These are phyloP conservation scores for Dioctria linearis DNA, from an alignment of 2,888 invertebrate genomes.

Conservation along the genomic window DNA sequence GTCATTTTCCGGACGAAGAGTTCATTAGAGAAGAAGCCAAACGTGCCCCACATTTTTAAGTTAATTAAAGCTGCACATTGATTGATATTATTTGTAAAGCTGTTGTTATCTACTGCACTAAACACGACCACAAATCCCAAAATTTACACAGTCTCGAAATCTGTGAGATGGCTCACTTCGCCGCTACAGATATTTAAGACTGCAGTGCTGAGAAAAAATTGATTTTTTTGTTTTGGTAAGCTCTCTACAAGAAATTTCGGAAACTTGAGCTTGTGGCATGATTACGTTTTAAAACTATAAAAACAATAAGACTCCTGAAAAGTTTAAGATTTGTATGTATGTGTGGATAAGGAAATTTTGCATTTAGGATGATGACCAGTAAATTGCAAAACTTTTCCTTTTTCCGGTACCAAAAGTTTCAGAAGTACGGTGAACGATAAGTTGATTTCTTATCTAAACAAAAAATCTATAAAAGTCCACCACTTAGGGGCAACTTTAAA, in stretches of 20 bases:
- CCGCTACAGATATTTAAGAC: too few species aligned
- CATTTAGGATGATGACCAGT: slow-evolving; percentile 7
- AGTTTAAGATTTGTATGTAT: slow-evolving; percentile 13
- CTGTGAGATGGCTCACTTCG: too few species aligned
- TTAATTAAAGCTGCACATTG: slow-evolving; percentile 8
- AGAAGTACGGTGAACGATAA: not conserved
- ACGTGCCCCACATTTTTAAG: slow-evolving; percentile 9
- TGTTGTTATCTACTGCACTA: too few species aligned
- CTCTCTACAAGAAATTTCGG: too few species aligned
- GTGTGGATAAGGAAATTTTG: not conserved
- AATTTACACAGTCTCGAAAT: too few species aligned
- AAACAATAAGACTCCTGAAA: not conserved
- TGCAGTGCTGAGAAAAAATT: too few species aligned
- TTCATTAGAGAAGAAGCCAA: not conserved
- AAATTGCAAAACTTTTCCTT: slow-evolving; percentile 41
- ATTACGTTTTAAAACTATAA: slow-evolving; percentile 11
- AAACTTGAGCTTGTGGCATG: not conserved
- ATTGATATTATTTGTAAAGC: too few species aligned
- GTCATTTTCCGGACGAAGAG: too few species aligned
- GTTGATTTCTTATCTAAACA: too few species aligned
- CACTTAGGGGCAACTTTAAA: too few species aligned
- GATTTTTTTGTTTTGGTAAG: too few species aligned
- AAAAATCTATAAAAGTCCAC: slow-evolving; percentile 3
- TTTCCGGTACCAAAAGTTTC: not conserved
- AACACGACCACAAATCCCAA: too few species aligned